Evolutionary conservation across 2,888 invertebrate genomes (phyloP), one percentile per base, ranked within the genome.

Genomic region (Temnothorax rugatulus): DNA sequence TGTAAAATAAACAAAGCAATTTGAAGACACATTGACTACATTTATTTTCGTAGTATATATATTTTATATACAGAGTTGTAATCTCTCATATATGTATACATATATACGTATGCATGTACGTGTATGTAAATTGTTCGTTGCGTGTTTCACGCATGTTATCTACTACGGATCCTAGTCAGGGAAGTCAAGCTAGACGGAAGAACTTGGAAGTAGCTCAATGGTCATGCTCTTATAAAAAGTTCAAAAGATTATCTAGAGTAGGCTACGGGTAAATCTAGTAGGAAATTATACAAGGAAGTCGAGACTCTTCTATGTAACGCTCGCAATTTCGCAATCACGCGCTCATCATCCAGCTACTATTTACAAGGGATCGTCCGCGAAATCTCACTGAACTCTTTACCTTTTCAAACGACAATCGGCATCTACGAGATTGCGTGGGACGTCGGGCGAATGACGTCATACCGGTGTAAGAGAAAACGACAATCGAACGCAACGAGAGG

Each of bases 11-110:
- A 57, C 57, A 41, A 69, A 18, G 29, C 21, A 21, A 18, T 87
- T 83, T 76, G 41, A 66, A 73, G 83, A 83, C 81, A 86, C 63
- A 71, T 79, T 59, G 47, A 84, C 61, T 84, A 83, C 76, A 76
- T 85, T 86, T 86, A 87, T 84, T 85, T 25, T 76, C 63, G 64
- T 52, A 73, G 82, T 79, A 79, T 73, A 82, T 84, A 79, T 73
- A 82, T 84, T 77, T 84, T 87, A 84, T 85, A 79, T 88, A 88
- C 84, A 88, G 75, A 86, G 47, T 21, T 71, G 66, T 82, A 85
- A 76, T 76, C 68, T 54, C 47, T 64, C 64, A 47, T 64, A 11
- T 61, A n/a, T 41, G 21, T 73, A 68, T 74, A 11, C 13, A 9
- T 47, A 13, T 9, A 7, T 34, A 15, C 21, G 11, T 13, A 8